A percentile compares a stretch with the other conserved stretches of the same genome.
Conservation (phyloP, 2,888 invertebrate genomes). For the Oscheius sp. region DNA sequence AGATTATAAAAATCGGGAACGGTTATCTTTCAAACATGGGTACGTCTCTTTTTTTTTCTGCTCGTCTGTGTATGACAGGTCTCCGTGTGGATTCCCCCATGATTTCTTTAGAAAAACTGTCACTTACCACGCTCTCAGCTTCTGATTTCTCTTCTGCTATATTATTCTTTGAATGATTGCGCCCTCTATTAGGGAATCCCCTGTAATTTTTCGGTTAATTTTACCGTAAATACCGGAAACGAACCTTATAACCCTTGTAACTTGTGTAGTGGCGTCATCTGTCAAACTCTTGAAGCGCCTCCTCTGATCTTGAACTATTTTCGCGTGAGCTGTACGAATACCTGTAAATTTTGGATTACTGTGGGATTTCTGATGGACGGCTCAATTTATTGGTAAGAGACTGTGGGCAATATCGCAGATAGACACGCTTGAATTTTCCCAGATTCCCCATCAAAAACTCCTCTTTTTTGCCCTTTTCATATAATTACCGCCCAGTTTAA, state of each 20-base stretch:
- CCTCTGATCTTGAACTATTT: conserved; percentile 57
- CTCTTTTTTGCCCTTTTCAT: neutral
- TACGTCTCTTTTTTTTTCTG: too few relatives aligned
- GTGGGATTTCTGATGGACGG: neutral
- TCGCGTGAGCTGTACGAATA: conserved; percentile 61
- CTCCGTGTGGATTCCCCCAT: too few relatives aligned
- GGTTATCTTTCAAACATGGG: too few relatives aligned
- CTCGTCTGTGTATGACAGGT: too few relatives aligned
- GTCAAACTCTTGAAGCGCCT: conserved; percentile 57
- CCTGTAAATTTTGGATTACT: conserved; percentile 34
- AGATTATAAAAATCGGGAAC: too few relatives aligned
- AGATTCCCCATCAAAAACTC: neutral
- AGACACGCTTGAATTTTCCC: too few relatives aligned
- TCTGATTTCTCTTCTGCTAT: conserved; percentile 24
- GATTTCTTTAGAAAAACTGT: too few relatives aligned
- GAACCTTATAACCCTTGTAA: conserved; percentile 48
- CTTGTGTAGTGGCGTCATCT: conserved; percentile 56
- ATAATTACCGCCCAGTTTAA: neutral
- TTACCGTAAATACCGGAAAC: neutral
- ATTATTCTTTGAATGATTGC: conserved; percentile 17
- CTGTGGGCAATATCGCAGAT: neutral
- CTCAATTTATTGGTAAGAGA: neutral
- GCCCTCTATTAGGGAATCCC: conserved; percentile 13
- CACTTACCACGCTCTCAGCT: conserved; percentile 8
- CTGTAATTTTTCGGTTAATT: neutral